Conservation (phyloP, 2,113 vertebrate species). For the Oxyruncus cristatus region DNA sequence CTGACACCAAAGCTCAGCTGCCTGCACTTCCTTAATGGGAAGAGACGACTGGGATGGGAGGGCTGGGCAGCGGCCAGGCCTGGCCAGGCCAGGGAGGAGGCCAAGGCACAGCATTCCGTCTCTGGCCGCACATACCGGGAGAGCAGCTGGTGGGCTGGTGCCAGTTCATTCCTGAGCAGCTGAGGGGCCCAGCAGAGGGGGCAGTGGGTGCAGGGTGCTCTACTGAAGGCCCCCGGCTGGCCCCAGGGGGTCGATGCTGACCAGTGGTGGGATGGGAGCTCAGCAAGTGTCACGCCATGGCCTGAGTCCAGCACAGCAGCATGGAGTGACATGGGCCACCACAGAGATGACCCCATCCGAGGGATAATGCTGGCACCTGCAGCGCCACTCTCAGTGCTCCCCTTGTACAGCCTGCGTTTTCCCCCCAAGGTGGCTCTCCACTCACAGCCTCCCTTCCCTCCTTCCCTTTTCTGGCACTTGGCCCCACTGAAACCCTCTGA, state of each 20-base stretch:
- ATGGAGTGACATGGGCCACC: accelerated
- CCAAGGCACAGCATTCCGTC: background rate
- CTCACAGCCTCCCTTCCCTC: background rate
- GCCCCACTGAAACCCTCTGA: background rate
- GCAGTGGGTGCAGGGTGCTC: background rate
- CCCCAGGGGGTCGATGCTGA: background rate
- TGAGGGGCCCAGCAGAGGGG: background rate
- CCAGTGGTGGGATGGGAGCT: background rate
- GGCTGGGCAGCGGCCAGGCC: background rate
- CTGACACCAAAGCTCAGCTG: background rate
- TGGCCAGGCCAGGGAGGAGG: background rate
- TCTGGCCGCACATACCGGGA: background rate
- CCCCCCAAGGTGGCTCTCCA: accelerated
- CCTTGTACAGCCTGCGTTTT: accelerated
- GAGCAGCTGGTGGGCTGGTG: conserved; percentile 1
- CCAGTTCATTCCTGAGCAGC: conserved; percentile 34
- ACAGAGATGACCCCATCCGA: background rate
- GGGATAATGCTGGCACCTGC: background rate
- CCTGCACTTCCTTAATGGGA: conserved; percentile 42
- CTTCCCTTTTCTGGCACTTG: background rate
- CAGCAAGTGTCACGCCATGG: accelerated
- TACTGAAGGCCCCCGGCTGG: background rate
- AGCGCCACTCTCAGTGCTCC: accelerated
- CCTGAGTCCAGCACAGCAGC: background rate
- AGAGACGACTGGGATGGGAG: background rate